Base-by-base conservation (phyloP, 2,113 vertebrate genomes). In the Trichechus manatus region DNA sequence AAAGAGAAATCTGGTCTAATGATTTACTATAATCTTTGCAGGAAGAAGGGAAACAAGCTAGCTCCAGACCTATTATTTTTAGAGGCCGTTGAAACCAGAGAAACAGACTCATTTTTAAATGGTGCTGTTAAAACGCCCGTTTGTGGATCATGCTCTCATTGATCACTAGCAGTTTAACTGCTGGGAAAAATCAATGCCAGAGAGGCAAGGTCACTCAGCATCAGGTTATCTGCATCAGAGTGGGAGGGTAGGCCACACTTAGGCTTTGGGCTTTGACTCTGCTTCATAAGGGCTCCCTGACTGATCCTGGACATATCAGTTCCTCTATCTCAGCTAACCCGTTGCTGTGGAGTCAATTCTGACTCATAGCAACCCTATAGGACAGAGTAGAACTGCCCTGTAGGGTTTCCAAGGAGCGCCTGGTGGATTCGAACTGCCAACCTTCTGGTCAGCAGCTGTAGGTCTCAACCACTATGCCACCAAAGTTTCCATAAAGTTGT, bases 141-240 rank as follows among this genome's bases (percentile, higher is more conserved):
- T 84, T 95, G 84, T 56, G 20, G 61, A 44, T 81, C 72, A 53
- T 75, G 92, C 61, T 93, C n/a, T 86, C 87, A 87, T 92, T 81
- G 96, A 97, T 91, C 0, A 0, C 77, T 85, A 29, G 47, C n/a
- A 72, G 90, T 80, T 94, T 93, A 98, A 91, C 95, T 91, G 86
- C 85, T 47, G 80, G 74, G 63, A 80, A 93, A 93, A 97, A 98
- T 98, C 97, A 94, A 80, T 97, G 95, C 33, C 44, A 68, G 64
- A 87, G 64, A 90, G 47, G 53, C 91, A 90, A 77, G 96, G 92
- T 94, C 95, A 94, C 50, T 77, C 53, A 31, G 39, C 81, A 64
- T 68, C 9, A 74, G 87, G 78, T 93, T 92, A 47, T 94, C 87
- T 80, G 87, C 87, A 29, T 23, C 20, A 42, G 31, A 39, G 77